These are phyloP conservation scores for Apodemia zela DNA, from an alignment of 2,888 invertebrate genomes.

Conservation along the genomic window DNA sequence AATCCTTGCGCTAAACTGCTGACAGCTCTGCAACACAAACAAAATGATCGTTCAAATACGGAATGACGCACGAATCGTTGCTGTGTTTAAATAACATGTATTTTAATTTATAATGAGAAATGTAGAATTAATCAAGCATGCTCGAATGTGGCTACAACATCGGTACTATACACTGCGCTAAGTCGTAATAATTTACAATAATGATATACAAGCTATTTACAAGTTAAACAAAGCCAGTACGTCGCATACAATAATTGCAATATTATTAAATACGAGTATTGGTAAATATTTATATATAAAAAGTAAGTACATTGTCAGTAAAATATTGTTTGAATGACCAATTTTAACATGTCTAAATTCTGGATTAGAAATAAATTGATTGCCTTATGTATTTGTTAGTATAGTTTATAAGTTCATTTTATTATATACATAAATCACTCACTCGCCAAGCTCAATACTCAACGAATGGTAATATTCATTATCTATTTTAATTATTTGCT, in stretches of 20 bases:
- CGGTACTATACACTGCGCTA: conserved; percentile 49
- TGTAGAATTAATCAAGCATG: conserved; percentile 45
- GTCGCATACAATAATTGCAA: neutral
- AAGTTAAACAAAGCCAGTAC: neutral
- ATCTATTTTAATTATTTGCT: no score
- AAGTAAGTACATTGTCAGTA: no score
- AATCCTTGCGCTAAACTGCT: conserved; percentile 80
- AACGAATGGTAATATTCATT: no score
- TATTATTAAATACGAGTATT: neutral
- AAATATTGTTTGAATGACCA: no score
- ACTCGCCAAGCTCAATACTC: no score
- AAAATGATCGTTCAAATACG: conserved; percentile 32
- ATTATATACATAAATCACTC: no score
- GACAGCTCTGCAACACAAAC: conserved; percentile 71
- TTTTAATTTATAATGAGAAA: conserved; percentile 33
- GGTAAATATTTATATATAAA: no score
- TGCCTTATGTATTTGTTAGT: no score
- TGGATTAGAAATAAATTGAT: no score
- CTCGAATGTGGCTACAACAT: conserved; percentile 40
- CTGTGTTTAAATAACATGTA: conserved; percentile 24
- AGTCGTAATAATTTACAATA: conserved; percentile 43
- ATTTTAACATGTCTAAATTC: no score
- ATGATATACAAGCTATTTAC: conserved; percentile 33
- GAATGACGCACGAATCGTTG: conserved; percentile 25
- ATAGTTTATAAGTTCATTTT: no score